These are phyloP conservation scores for Sthenelais limicola DNA, from an alignment of 2,888 invertebrate genomes.

Conservation along the genomic window DNA sequence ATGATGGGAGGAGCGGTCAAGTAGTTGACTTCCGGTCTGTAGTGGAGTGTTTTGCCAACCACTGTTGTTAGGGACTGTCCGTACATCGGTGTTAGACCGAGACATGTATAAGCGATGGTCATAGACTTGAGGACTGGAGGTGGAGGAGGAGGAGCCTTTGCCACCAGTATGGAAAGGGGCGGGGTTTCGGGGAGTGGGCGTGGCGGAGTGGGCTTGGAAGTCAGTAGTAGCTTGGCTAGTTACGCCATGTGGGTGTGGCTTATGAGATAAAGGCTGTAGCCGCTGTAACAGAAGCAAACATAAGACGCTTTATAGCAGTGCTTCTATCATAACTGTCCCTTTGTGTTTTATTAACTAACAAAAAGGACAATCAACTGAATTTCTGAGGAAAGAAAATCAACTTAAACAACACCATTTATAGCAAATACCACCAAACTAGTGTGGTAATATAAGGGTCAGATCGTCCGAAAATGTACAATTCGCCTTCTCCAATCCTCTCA, in stretches of 20 bases:
- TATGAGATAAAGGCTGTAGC: conserved; percentile 22
- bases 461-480: no score
- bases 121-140: neutral
- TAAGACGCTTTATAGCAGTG: no score
- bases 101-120: neutral
- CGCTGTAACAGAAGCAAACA: conserved; percentile 11
- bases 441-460: no score
- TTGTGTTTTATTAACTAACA: no score
- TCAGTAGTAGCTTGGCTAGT: neutral
- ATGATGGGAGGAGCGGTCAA: neutral
- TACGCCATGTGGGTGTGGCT: conserved; percentile 3
- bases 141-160: neutral
- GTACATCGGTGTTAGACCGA: conserved; percentile 19
- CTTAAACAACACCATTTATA: no score
- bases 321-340: no score
- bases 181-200: conserved; percentile 23
- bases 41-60: neutral
- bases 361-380: no score
- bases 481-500: no score
- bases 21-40: conserved; percentile 6
- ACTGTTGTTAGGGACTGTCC: neutral
- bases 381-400: no score
- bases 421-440: no score
- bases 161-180: no score
- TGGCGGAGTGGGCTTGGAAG: conserved; percentile 23